Conservation (phyloP, 2,888 invertebrate genomes). For the Nymphalis urticae region DNA sequence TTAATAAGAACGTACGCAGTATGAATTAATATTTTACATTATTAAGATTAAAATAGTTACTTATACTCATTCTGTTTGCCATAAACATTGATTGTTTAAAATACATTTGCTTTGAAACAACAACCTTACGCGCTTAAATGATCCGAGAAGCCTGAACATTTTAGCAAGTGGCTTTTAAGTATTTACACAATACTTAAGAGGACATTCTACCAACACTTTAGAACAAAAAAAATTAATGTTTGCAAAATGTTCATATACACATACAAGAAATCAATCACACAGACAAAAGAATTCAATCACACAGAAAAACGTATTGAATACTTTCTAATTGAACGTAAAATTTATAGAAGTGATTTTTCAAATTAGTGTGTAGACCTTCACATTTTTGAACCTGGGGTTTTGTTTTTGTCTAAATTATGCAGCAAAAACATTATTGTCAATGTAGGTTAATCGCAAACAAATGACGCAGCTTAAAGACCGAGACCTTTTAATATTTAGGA, state of each 20-base stretch:
- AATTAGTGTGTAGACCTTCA: constrained; percentile 57
- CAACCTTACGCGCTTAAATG: constrained; percentile 38
- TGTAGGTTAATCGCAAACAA: constrained; percentile 56
- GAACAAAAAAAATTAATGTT: background rate
- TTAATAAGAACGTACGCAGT: too few relatives aligned
- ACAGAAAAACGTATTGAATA: background rate
- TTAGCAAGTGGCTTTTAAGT: constrained; percentile 42
- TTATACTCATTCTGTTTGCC: too few relatives aligned
- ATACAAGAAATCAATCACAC: too few relatives aligned
- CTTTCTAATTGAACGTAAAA: background rate
- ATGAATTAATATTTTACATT: too few relatives aligned
- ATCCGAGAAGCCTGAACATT: constrained; percentile 44
- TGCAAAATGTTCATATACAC: constrained; percentile 2
- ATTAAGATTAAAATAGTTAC: too few relatives aligned
- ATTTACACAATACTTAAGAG: constrained; percentile 48
- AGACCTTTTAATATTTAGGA: constrained; percentile 2
- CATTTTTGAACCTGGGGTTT: constrained; percentile 27
- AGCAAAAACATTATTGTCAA: constrained; percentile 37
- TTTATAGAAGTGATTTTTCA: background rate
- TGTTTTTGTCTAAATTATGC: background rate
- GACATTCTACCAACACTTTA: constrained; percentile 44
- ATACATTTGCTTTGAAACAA: constrained; percentile 24
- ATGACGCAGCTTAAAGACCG: constrained; percentile 32
- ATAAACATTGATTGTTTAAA: background rate
- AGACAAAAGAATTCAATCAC: too few relatives aligned